Percentiles rank a stretch among this genome's conserved stretches.
Evolutionary conservation across 2,888 invertebrate species (phyloP).

Genomic region (Dolichopus griseipennis): DNA sequence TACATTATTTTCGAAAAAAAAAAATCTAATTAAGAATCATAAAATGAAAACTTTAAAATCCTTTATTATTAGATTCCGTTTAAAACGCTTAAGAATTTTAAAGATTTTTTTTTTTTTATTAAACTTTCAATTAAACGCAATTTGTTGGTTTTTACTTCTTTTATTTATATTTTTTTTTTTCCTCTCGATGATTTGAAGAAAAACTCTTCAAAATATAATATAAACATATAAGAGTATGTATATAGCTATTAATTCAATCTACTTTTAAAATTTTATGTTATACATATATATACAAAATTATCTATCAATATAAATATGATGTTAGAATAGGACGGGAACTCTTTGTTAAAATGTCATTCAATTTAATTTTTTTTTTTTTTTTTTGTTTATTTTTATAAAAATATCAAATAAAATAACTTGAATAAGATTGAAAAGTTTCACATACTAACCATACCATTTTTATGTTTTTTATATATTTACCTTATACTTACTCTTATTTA

Average conservation of each 20-base stretch:
- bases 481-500: too few species aligned
- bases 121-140: conserved; percentile 29
- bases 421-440: conserved; percentile 6
- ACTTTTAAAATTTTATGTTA: too few species aligned
- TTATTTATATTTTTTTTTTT: not conserved
- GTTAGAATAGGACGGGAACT: not conserved
- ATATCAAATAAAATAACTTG: not conserved
- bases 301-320: not conserved
- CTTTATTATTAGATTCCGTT: not conserved
- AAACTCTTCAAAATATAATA: not conserved
- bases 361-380: not conserved
- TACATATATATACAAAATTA: not conserved
- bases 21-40: not conserved
- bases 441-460: not conserved
- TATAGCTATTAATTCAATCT: too few species aligned
- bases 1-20: too few species aligned
- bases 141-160: conserved; percentile 27
- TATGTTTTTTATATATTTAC: too few species aligned
- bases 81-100: conserved; percentile 2
- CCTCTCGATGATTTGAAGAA: not conserved
- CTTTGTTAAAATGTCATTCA: conserved; percentile 2
- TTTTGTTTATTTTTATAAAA: too few species aligned
- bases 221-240: not conserved
- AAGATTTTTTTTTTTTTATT: conserved; percentile 13
- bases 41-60: not conserved